A percentile compares a stretch with the other conserved stretches of the same genome.
These are phyloP conservation scores for Acipenser ruthenus DNA, from an alignment of 2,797 vertebrate genomes.

Conservation along the genomic window DNA sequence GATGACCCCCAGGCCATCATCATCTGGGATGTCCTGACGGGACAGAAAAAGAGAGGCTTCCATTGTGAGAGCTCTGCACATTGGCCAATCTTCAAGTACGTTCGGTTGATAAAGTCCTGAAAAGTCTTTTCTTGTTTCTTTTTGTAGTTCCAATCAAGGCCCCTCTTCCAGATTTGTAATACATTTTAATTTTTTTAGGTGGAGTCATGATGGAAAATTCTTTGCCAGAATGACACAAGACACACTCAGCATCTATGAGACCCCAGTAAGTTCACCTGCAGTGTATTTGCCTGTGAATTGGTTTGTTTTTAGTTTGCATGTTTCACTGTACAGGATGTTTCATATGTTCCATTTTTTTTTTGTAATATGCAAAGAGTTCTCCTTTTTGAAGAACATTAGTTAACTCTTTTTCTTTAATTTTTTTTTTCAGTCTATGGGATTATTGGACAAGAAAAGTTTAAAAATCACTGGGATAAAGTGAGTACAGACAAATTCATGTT, in stretches of 20 bases:
- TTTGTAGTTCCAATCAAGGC: no score
- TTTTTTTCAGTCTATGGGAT: conserved; percentile 81
- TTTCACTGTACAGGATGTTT: no score
- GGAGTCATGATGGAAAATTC: conserved; percentile 97
- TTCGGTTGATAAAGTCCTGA: conserved; percentile 7
- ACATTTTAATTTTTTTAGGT: conserved; percentile 49
- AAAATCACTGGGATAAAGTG: conserved; percentile 95
- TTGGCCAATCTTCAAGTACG: conserved; percentile 98
- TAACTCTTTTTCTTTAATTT: conserved; percentile 6
- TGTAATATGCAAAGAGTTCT: no score
- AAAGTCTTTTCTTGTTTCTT: no score
- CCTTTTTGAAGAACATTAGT: no score
- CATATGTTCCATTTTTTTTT: no score
- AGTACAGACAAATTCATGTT: conserved; percentile 33
- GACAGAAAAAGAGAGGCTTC: conserved; percentile 96
- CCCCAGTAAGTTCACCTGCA: conserved; percentile 69
- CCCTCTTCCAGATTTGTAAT: no score
- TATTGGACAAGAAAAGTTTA: conserved; percentile 96
- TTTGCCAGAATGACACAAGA: conserved; percentile 94
- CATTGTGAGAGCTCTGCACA: conserved; percentile 97
- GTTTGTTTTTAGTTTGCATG: no score
- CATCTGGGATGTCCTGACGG: conserved; percentile 96
- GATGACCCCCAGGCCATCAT: conserved; percentile 98
- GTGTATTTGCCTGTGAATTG: neutral
- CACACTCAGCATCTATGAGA: conserved; percentile 94